phyloP scores from a whole-genome alignment of 2,888 invertebrate species.

The Scaptomyza caliginosa region DNA sequence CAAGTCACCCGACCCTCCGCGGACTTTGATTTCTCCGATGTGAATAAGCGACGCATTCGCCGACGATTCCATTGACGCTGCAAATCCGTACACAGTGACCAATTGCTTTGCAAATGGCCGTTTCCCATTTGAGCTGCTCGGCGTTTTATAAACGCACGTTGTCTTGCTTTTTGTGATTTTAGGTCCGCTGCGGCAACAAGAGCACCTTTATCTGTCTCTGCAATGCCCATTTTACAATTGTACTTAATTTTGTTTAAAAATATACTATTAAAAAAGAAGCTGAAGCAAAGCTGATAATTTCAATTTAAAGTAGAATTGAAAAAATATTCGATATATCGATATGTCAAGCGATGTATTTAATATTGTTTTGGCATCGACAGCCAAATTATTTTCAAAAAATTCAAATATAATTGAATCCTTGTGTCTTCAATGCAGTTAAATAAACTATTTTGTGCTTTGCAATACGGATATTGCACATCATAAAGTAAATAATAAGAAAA shows the following conservation, averaged over 20 bases:
- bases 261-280: not conserved
- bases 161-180: not conserved
- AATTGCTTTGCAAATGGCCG: slow-evolving; percentile 9
- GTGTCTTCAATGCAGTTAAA: not conserved
- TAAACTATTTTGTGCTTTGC: not conserved
- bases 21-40: not conserved
- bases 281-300: slow-evolving; percentile 1
- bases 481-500: not conserved
- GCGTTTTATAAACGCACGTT: slow-evolving; percentile 15
- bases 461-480: not conserved
- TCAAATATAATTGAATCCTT: not conserved
- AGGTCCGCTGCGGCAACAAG: not conserved
- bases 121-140: slow-evolving; percentile 8
- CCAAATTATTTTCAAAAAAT: not conserved
- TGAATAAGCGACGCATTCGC: slow-evolving; percentile 36
- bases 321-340: slow-evolving; percentile 6
- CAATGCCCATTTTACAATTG: slow-evolving; percentile 32
- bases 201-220: slow-evolving; percentile 11
- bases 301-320: slow-evolving; percentile 18
- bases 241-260: slow-evolving; percentile 6
- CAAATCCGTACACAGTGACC: slow-evolving; percentile 18
- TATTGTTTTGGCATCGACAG: not conserved
- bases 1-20: too few relatives aligned
- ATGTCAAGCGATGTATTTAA: not conserved
- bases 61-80: slow-evolving; percentile 44